Evolutionary conservation across 2,888 invertebrate genomes (phyloP).

Genomic region (Teleogryllus oceanicus): DNA sequence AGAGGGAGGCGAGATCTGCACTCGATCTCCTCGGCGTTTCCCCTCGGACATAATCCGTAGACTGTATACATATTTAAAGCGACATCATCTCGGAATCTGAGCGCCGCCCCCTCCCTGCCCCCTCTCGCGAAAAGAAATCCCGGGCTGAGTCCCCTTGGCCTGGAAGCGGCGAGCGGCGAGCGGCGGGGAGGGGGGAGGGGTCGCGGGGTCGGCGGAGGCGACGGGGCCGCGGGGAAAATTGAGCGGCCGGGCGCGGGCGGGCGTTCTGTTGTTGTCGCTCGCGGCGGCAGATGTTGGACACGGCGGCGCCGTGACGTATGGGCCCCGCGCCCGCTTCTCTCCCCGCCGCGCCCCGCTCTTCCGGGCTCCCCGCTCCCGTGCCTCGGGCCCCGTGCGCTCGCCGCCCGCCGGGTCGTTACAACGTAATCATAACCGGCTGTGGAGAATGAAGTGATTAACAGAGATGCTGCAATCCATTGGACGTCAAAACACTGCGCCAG

Average conservation of each 20-base stretch:
- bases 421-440: background rate
- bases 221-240: no score
- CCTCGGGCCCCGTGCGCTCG: no score
- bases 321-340: background rate
- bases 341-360: no score
- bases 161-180: no score
- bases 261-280: background rate
- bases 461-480: background rate
- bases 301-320: no score
- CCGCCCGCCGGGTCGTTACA: background rate
- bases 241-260: background rate
- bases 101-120: background rate
- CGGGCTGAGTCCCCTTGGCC: no score
- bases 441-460: background rate
- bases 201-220: background rate
- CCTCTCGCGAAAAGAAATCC: no score
- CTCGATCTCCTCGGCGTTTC: no score
- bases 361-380: no score
- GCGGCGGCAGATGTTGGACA: background rate
- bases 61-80: background rate
- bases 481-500: no score
- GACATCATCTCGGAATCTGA: conserved; percentile 3
- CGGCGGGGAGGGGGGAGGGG: no score
- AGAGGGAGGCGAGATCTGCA: background rate
- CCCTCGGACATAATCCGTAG: background rate